Evolutionary conservation across 1,140 invertebrate species (phyloP), one percentile per base, ranked within the genome.

Genomic region (Drosophila bifasciata): DNA sequence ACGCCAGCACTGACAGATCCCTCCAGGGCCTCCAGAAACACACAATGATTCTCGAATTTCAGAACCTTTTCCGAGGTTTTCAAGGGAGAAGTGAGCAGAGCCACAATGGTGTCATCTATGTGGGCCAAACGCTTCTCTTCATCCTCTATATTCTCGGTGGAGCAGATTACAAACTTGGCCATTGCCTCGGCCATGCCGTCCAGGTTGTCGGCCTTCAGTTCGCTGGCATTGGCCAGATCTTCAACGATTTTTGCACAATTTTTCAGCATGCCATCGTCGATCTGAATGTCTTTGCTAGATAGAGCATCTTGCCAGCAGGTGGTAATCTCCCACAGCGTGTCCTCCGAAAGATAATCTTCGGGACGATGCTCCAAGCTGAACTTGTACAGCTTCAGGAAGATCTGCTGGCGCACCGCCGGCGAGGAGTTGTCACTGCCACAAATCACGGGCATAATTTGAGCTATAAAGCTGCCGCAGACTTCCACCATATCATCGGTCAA

Each of bases 271-370:
- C 49, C 53, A 9, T 68, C 36, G 19, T 79, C 66, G 17, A 92
- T 79, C 36, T 79, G 61, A 5, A 89, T 91, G 43, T 91, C 83
- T 16, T 90, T 76, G 59, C 86, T 90, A 4, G 89, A 92, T 13
- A 93, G 51, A n/a, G 91, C 91, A 90, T 93, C 92, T 79, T 93
- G 92, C 93, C 93, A 93, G 36, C 92, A 92, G n/a, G 92, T 93
- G 15, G 92, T 93, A 5, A 93, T 83, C 78, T 93, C 93, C 91
- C 92, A 93, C 21, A 93, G 70, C 6, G 93, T 93, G 62, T 93
- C 93, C 39, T 91, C 79, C 0, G 92, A 92, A 6, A 93, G 61
- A 58, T 81, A 81, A 56, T 93, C 79, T 8, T 69, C 74, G 2
- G 66, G 51, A 6, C 56, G 60, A 21, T 86, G 76, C 59, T 88